Evolutionary conservation across 2,797 vertebrate genomes (phyloP).

Genomic region (Heteromormyrus szaboi): DNA sequence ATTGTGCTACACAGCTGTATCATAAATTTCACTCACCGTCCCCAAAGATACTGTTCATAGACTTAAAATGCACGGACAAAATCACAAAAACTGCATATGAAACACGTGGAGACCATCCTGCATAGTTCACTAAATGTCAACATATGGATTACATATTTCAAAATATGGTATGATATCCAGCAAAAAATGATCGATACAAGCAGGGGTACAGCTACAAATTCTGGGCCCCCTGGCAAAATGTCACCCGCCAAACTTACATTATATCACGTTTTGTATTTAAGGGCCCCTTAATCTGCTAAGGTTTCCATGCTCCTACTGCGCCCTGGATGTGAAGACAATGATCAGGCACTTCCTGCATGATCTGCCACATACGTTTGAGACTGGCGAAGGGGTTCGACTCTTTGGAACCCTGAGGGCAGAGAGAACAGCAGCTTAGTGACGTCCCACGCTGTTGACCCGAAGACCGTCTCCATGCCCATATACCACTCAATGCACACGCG

Average conservation of each 20-base stretch:
- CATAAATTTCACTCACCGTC: neutral
- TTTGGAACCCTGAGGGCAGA: neutral
- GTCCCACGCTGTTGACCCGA: neutral
- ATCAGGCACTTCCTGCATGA: neutral
- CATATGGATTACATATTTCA: neutral
- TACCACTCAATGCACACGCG: too few relatives aligned
- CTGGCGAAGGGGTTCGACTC: neutral
- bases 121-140: neutral
- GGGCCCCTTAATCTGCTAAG: neutral
- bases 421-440: neutral
- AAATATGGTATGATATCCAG: neutral
- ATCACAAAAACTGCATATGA: neutral
- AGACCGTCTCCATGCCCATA: too few relatives aligned
- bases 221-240: neutral
- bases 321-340: neutral
- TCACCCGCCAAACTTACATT: neutral
- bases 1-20: neutral
- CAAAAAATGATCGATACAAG: neutral
- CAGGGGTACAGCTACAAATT: neutral
- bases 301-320: neutral
- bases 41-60: neutral
- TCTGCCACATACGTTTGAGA: neutral
- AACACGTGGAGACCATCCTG: neutral
- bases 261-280: neutral
- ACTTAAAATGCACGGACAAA: neutral